These are phyloP conservation scores for Pachydiplax longipennis DNA, from an alignment of 2,888 invertebrate genomes.

Conservation along the genomic window DNA sequence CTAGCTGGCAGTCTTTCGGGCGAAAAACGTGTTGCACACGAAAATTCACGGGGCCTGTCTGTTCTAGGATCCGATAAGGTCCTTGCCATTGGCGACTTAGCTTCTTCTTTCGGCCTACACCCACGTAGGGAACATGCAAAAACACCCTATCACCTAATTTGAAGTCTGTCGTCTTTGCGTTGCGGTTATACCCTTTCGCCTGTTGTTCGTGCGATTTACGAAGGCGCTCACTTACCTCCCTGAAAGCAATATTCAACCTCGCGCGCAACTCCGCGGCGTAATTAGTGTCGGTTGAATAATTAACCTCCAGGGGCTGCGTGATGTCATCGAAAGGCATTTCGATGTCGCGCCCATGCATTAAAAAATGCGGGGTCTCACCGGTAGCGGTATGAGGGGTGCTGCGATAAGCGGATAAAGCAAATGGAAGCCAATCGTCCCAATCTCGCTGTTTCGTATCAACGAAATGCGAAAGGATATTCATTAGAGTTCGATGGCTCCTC, in stretches of 20 bases:
- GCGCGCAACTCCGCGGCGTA: conserved; percentile 3
- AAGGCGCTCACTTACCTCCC: not conserved
- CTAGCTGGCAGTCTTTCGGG: not conserved
- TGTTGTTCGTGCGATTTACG: not conserved
- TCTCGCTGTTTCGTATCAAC: not conserved
- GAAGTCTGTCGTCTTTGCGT: too few species aligned
- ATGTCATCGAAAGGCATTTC: not conserved
- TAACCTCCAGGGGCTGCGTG: not conserved
- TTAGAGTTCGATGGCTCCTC: conserved; percentile 53
- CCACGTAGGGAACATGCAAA: not conserved
- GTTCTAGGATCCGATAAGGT: not conserved
- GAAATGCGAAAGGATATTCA: conserved; percentile 19
- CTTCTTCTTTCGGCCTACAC: too few species aligned
- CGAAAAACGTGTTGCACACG: not conserved
- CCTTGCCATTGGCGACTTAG: not conserved
- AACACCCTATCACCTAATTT: not conserved
- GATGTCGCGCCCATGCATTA: too few species aligned
- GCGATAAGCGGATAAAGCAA: not conserved
- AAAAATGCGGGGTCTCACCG: not conserved
- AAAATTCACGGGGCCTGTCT: not conserved
- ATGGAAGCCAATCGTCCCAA: not conserved
- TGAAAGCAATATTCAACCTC: not conserved
- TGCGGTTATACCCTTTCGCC: not conserved
- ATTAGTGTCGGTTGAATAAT: not conserved
- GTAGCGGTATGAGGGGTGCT: not conserved